Evolutionary conservation across 2,113 vertebrate species (phyloP), one percentile per base, ranked within the genome.

Genomic region (Oncorhynchus gorbuscha): DNA sequence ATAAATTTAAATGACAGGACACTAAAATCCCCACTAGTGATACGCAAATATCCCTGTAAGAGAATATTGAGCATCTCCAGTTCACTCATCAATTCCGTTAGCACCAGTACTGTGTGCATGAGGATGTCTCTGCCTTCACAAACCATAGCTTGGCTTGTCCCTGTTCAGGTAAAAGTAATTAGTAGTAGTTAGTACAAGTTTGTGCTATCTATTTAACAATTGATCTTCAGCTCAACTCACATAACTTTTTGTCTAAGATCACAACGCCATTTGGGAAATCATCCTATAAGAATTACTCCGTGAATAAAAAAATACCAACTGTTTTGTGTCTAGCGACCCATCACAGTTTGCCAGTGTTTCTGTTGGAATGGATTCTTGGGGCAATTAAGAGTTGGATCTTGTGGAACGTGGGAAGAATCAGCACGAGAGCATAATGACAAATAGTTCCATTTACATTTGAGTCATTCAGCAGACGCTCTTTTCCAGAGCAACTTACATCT

Each of bases 1-100:
- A 90, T 88, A 75, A 79, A 90, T 89, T 84, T 87, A 76, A 85
- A 68, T 87, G 86, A 86, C 81, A 82, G 28, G 49, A 26, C 16
- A 45, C 76, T 71, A 16, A 75, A 79, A 69, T 72, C 58, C 71
- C 58, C 49, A 76, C 76, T 62, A 71, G 51, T 73, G 39, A 74
- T 13, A 59, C 73, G 72, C 71, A 76, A 79, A 76, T 65, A 74
- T 71, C 72, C 12, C 59, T 74, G 26, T 20, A 77, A 77, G 69
- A 30, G 58, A 59, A 76, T 1, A 20, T 68, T 24, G 62, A 70
- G 68, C 48, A 7, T 73, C 39, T 69, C 20, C 72, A 58, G 75
- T 61, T 79, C 24, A 48, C 22, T 11, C 16, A 67, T 32, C 5
- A 20, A 3, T 35, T 69, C 18, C 30, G 1, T 5, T 9, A 20